phyloP scores from a whole-genome alignment of 2,888 invertebrate genomes.

The Polyommatus iphigenia region DNA sequence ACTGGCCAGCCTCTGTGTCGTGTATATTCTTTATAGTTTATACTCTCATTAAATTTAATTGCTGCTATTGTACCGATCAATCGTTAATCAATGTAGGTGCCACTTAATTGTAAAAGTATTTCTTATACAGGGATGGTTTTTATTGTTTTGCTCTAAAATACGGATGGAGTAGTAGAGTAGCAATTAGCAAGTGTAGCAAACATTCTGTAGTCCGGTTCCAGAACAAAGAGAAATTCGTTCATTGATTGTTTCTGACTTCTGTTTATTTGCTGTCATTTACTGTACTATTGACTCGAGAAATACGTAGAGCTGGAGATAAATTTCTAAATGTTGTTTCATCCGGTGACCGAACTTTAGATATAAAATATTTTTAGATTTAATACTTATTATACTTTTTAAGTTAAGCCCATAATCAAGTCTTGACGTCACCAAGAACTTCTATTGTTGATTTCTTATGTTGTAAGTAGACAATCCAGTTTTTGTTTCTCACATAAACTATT shows the following conservation, averaged over 20 bases:
- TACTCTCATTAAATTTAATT: neutral
- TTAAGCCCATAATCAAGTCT: neutral
- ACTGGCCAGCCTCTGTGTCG: neutral
- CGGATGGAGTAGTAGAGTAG: no score
- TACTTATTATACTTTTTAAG: neutral
- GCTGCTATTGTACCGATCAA: neutral
- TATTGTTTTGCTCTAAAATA: no score
- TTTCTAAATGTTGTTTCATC: no score
- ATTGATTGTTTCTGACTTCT: no score
- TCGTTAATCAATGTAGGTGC: neutral
- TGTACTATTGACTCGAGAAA: no score
- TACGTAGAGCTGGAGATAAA: no score
- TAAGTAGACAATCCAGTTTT: neutral
- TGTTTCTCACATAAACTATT: constrained; percentile 3
- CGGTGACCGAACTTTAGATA: no score
- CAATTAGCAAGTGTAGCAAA: no score
- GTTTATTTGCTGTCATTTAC: no score
- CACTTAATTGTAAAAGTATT: neutral
- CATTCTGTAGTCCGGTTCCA: no score
- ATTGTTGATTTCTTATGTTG: neutral
- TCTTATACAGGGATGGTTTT: neutral
- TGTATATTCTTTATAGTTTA: neutral
- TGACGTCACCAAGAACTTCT: neutral
- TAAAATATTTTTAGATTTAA: no score
- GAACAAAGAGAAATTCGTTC: no score